Evolutionary conservation across 2,113 vertebrate species (phyloP).

Genomic region (Lampris incognitus): DNA sequence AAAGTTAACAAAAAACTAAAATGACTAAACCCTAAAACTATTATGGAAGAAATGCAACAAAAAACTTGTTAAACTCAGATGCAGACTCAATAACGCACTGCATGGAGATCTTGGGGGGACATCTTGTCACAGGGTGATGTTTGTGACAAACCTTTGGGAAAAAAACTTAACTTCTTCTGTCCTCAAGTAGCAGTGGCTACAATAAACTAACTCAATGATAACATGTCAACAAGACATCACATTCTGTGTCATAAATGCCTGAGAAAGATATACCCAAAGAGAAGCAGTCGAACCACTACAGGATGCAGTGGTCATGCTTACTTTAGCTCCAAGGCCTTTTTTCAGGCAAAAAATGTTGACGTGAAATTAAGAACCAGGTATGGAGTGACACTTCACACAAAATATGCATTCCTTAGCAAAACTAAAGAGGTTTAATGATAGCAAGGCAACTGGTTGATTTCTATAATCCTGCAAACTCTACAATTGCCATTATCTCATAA

Average conservation of each 20-base stretch:
- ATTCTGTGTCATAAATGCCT: not conserved
- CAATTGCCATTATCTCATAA: too few relatives aligned
- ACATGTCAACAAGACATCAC: conserved; percentile 13
- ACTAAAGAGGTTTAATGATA: conserved; percentile 6
- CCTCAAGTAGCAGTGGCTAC: conserved; percentile 5
- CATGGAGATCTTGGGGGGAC: too few relatives aligned
- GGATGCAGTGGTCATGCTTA: conserved; percentile 23
- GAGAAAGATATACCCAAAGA: not conserved
- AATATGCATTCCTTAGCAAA: conserved; percentile 37
- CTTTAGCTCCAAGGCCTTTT: conserved; percentile 6
- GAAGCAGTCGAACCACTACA: conserved; percentile 33
- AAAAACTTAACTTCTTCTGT: too few relatives aligned
- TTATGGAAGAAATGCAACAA: not conserved
- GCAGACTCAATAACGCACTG: too few relatives aligned
- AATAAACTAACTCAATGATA: conserved; percentile 4
- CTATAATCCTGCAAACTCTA: conserved; percentile 1
- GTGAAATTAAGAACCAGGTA: conserved; percentile 25
- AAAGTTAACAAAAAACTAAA: not conserved
- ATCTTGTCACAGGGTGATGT: not conserved
- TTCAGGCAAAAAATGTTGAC: conserved; percentile 32
- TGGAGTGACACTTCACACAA: conserved; percentile 30
- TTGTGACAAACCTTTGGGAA: too few relatives aligned
- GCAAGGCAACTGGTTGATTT: conserved; percentile 45
- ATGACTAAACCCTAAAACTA: not conserved
- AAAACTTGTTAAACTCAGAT: too few relatives aligned